phyloP scores from a whole-genome alignment of 2,113 vertebrate genomes.

The Ramphastos sulfuratus region DNA sequence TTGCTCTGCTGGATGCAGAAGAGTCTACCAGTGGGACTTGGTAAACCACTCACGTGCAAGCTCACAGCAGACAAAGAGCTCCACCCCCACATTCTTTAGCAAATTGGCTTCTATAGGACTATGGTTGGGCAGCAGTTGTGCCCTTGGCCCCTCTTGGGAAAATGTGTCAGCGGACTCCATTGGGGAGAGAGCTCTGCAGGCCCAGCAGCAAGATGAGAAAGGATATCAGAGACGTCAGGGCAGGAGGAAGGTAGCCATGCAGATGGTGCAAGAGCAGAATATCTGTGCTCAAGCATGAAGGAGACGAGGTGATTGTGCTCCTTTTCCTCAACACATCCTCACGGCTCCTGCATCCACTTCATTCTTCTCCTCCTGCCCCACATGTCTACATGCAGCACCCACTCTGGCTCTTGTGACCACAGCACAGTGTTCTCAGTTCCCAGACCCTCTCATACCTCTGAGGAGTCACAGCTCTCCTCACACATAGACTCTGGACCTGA shows the following conservation, averaged over 20 bases:
- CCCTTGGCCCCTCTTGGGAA: neutral
- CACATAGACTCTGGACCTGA: conserved; percentile 42
- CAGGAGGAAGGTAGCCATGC: neutral
- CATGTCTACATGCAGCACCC: neutral
- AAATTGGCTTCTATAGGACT: neutral
- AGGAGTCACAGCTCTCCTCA: neutral
- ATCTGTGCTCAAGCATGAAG: neutral
- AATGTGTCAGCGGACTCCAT: fast-evolving
- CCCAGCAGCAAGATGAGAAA: neutral
- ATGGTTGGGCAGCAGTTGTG: neutral
- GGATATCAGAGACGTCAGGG: neutral
- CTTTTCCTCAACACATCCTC: neutral
- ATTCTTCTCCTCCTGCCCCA: neutral
- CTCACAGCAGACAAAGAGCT: neutral
- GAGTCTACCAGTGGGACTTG: neutral
- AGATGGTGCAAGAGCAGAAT: neutral
- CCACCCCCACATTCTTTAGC: neutral
- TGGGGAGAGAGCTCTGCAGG: neutral
- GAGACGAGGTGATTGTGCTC: fast-evolving
- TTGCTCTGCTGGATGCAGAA: neutral
- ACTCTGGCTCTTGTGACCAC: neutral
- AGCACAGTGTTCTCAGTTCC: neutral
- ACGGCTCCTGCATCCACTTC: neutral
- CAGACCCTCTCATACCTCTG: neutral
- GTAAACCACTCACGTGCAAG: neutral